Base-by-base conservation (phyloP, 2,888 invertebrate species). In the Actias luna region DNA sequence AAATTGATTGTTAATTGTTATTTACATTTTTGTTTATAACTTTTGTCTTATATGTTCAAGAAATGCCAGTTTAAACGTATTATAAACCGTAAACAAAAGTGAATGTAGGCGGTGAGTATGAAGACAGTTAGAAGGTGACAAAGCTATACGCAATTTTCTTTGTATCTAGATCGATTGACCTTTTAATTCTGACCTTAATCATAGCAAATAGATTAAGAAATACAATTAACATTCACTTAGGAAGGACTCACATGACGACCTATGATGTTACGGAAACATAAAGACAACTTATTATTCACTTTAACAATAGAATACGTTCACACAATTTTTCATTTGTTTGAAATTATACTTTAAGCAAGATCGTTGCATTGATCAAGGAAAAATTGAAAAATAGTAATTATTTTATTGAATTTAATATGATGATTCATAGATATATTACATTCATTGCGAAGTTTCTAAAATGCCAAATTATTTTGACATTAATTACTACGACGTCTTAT, bases 1-100 rank as follows among this genome's bases (percentile, higher is more conserved):
- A 50, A 50, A 50, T 25, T 18, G 33, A 50, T 1, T 29, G 0
- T n/a, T 55, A 8, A 14, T 29, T 29, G 8, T 55, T 18, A 52
- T 67, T 65, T 67, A 57, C 65, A 67, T 69, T 22, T 46, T 4
- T 50, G 12, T 10, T 12, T 66, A 64, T 64, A 39, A 5, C 16
- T 61, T 64, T 65, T 69, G 67, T 74, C 70, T 72, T n/a, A n/a
- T n/a, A 74, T 66, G 63, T 61, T 62, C 64, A 65, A n/a, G 55
- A 55, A 65, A 52, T 75, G 69, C 1, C 65, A 63, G 62, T 55
- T 75, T 29, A 27, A 10, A 27, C 18, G 22, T 29, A 29, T 29
- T 55, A 68, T 70, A 73, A 78, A 74, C 79, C 78, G 77, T 87
- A 85, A 87, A 86, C 83, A 90, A 88, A 92, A 90, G 89, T 89